A percentile compares a stretch with the other conserved stretches of the same genome.
phyloP scores from a whole-genome alignment of 2,888 invertebrate species.

The Brachynemurus nebulosus region DNA sequence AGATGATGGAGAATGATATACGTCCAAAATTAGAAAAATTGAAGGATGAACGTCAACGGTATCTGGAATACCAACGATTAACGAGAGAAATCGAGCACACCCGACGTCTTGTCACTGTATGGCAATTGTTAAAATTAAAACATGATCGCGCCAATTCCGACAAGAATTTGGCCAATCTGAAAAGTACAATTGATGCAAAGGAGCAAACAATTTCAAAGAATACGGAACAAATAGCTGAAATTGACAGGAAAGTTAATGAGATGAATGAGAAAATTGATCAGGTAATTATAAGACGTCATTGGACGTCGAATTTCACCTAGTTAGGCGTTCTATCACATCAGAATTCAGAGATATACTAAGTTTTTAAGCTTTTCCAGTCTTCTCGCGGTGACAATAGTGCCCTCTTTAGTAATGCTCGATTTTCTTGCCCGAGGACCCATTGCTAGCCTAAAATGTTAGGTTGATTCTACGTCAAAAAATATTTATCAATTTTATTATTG shows the following conservation, averaged over 20 bases:
- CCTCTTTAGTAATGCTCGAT: too few relatives aligned
- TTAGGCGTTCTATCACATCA: too few relatives aligned
- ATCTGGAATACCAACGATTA: slow-evolving; percentile 75
- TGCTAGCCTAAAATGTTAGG: too few relatives aligned
- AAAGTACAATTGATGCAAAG: slow-evolving; percentile 1
- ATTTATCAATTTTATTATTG: too few relatives aligned
- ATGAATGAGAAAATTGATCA: slow-evolving; percentile 43
- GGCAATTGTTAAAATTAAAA: slow-evolving; percentile 42
- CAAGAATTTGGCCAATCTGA: slow-evolving; percentile 15
- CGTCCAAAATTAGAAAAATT: slow-evolving; percentile 78
- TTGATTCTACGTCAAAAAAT: too few relatives aligned
- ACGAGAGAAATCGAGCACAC: slow-evolving; percentile 74
- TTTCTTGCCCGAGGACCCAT: too few relatives aligned
- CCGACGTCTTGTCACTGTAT: slow-evolving; percentile 57
- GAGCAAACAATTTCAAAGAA: slow-evolving; percentile 20
- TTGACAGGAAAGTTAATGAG: slow-evolving; percentile 35
- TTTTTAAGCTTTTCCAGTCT: too few relatives aligned
- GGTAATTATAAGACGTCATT: too few relatives aligned
- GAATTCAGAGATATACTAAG: too few relatives aligned
- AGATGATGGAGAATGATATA: slow-evolving; percentile 72
- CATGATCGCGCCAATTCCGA: slow-evolving; percentile 18
- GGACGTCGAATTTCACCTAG: too few relatives aligned
- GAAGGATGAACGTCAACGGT: slow-evolving; percentile 70
- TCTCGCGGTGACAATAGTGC: too few relatives aligned
- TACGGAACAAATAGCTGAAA: slow-evolving; percentile 18